Evolutionary conservation across 2,888 invertebrate species (phyloP).

Genomic region (Choreutis nemorana): DNA sequence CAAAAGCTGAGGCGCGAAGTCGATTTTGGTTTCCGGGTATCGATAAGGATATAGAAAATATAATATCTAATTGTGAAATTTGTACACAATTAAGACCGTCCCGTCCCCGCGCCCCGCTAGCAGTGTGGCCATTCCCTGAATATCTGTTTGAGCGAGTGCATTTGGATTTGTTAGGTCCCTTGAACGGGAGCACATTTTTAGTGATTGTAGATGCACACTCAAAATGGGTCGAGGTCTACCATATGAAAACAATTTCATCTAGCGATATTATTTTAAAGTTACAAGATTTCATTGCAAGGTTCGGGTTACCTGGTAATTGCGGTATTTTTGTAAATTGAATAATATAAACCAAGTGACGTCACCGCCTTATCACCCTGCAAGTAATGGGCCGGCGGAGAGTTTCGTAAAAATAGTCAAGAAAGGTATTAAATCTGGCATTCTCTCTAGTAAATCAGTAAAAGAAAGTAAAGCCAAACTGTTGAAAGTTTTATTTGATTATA

Average conservation of each 20-base stretch:
- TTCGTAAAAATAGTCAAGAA: conserved; percentile 13
- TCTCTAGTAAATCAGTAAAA: neutral
- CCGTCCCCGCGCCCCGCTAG: neutral
- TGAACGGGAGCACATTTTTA: neutral
- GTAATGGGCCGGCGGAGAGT: conserved; percentile 11
- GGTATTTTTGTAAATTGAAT: neutral
- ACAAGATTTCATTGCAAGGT: neutral
- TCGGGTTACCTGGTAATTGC: neutral
- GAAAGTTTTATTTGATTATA: conserved; percentile 6
- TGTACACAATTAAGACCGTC: neutral
- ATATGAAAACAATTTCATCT: neutral
- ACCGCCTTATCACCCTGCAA: conserved; percentile 8
- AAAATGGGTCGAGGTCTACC: neutral
- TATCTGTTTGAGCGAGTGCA: neutral
- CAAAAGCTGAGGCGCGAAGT: conserved; percentile 15
- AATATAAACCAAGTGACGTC: conserved; percentile 7
- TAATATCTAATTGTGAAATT: neutral
- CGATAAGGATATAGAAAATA: conserved; percentile 6
- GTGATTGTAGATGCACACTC: neutral
- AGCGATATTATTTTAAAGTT: neutral
- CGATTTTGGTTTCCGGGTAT: conserved; percentile 16
- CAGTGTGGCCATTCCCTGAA: neutral
- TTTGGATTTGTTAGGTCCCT: neutral
- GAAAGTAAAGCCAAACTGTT: neutral
- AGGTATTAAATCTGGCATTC: conserved; percentile 4